Conservation (phyloP, 2,113 vertebrate genomes). For the Phoenicopterus ruber region DNA sequence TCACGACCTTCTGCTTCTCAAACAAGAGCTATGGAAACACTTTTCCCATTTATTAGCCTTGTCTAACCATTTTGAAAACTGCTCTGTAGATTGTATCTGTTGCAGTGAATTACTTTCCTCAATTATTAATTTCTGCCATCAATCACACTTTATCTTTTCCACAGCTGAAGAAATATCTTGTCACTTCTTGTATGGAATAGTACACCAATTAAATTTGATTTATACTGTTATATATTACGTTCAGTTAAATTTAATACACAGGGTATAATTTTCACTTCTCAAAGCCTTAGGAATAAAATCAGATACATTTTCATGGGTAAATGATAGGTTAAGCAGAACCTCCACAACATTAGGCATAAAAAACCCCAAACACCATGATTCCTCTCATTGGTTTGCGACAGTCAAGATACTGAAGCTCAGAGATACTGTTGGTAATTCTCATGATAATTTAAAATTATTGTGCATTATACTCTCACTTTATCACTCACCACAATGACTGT, state of each 20-base stretch:
- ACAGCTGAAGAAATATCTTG: slow-evolving; percentile 44
- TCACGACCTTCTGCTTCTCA: neutral
- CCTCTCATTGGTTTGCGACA: neutral
- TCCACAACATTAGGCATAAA: neutral
- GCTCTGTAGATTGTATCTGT: neutral
- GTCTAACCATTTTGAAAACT: slow-evolving; percentile 5
- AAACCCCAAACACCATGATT: neutral
- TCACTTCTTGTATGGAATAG: slow-evolving; percentile 34
- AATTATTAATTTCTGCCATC: slow-evolving; percentile 61
- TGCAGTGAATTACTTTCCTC: slow-evolving; percentile 14
- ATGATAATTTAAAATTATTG: slow-evolving; percentile 22
- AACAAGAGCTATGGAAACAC: neutral
- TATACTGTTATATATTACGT: neutral
- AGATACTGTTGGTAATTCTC: neutral
- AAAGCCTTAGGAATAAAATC: slow-evolving; percentile 12
- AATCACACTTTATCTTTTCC: slow-evolving; percentile 50
- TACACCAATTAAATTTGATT: slow-evolving; percentile 51
- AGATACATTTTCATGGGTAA: slow-evolving; percentile 19
- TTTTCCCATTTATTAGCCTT: neutral
- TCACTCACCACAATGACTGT: neutral
- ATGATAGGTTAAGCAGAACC: slow-evolving; percentile 34
- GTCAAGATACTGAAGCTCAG: neutral
- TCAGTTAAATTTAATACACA: slow-evolving; percentile 24
- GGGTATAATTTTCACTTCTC: slow-evolving; percentile 37
- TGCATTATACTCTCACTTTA: neutral